Evolutionary conservation across 2,113 vertebrate species (phyloP).

Genomic region (Rhabdornis inornatus): DNA sequence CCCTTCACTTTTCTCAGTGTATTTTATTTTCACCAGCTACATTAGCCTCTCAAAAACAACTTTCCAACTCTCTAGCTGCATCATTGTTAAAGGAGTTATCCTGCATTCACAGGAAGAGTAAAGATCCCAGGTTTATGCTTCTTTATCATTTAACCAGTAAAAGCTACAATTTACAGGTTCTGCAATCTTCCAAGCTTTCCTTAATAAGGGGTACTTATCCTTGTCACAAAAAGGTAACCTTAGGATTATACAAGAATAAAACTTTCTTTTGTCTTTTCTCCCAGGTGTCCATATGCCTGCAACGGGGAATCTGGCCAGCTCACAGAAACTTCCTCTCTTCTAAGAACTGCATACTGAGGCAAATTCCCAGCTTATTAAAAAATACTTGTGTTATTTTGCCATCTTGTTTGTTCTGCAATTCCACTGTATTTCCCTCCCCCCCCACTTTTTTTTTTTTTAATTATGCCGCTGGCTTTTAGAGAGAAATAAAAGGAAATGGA

Average conservation of each 20-base stretch:
- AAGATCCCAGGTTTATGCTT: background rate
- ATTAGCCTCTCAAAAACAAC: background rate
- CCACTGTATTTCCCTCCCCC: background rate
- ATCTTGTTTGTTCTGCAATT: conserved; percentile 46
- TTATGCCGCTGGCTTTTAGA: background rate
- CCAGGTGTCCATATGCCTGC: conserved; percentile 51
- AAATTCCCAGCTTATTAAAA: conserved; percentile 69
- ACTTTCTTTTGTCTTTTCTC: conserved; percentile 31
- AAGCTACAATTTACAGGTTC: background rate
- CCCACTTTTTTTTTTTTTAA: background rate
- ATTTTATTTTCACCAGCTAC: background rate
- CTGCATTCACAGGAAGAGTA: background rate
- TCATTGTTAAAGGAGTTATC: background rate
- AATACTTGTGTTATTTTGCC: conserved; percentile 64
- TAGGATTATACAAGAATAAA: background rate
- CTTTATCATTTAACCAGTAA: background rate
- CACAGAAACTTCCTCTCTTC: conserved; percentile 7
- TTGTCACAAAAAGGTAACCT: background rate
- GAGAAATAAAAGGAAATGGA: background rate
- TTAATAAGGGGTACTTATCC: background rate
- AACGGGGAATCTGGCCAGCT: background rate
- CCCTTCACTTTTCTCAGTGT: background rate
- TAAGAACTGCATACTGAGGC: conserved; percentile 35
- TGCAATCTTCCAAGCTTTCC: background rate
- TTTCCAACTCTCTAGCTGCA: background rate